Evolutionary conservation across 2,113 vertebrate species (phyloP).

Genomic region (Oryzias celebensis): DNA sequence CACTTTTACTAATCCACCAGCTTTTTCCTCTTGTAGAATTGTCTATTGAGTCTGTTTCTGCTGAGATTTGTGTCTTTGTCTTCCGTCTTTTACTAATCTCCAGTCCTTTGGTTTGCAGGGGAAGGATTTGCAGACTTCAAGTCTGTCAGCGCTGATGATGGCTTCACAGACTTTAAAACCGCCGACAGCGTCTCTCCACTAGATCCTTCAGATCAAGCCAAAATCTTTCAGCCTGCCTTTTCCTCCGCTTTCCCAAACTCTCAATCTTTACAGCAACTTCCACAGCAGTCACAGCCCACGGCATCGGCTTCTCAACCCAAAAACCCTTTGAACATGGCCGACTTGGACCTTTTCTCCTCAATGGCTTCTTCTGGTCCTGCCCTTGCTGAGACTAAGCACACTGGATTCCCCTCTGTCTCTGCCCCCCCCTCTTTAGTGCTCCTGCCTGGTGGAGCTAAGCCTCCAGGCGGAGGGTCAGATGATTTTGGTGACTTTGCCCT

Average conservation of each 20-base stretch:
- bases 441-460: constrained; percentile 71
- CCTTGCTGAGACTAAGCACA: constrained; percentile 65
- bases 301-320: constrained; percentile 76
- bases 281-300: constrained; percentile 71
- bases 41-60: constrained; percentile 10
- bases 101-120: constrained; percentile 74
- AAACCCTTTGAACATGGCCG: constrained; percentile 87
- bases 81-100: constrained; percentile 14
- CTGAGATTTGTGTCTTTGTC: constrained; percentile 11
- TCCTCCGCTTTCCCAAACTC: constrained; percentile 79
- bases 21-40: constrained; percentile 44
- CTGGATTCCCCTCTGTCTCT: constrained; percentile 63
- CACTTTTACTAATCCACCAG: constrained; percentile 21
- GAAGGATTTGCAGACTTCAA: constrained; percentile 95
- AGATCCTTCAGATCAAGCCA: constrained; percentile 87
- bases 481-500: constrained; percentile 96
- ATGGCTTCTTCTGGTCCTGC: constrained; percentile 61
- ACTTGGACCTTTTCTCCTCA: constrained; percentile 91
- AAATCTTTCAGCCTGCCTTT: constrained; percentile 84
- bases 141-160: constrained; percentile 85
- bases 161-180: constrained; percentile 98
- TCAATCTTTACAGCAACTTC: constrained; percentile 82
- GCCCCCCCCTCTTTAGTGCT: constrained; percentile 63
- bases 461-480: constrained; percentile 74
- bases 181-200: constrained; percentile 92